Evolutionary conservation across 2,113 vertebrate species (phyloP).

Genomic region (Hippopotamus amphibius): DNA sequence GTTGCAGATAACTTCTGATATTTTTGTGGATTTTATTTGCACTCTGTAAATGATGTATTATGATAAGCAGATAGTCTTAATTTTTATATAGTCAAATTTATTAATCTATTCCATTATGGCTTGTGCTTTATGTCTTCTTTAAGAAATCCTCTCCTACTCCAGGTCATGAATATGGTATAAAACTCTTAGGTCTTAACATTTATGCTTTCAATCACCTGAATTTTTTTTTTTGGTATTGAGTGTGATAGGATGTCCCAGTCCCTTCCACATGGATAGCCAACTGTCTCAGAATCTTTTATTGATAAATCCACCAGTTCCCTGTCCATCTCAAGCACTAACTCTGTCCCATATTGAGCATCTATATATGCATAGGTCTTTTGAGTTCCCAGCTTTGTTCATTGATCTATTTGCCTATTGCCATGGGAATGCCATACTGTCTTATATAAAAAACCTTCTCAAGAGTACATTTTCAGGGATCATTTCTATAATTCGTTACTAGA

Average conservation of each 20-base stretch:
- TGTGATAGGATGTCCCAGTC: neutral
- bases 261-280: neutral
- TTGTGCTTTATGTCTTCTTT: conserved; percentile 18
- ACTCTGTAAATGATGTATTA: neutral
- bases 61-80: neutral
- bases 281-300: neutral
- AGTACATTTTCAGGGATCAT: too few species aligned
- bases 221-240: neutral
- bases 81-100: neutral
- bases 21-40: conserved; percentile 6
- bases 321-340: neutral
- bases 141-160: neutral
- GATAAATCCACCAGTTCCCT: neutral
- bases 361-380: neutral
- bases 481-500: too few species aligned
- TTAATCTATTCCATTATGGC: neutral
- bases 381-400: neutral
- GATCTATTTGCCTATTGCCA: neutral
- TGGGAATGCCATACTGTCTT: neutral
- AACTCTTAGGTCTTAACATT: conserved; percentile 20
- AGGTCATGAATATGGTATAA: neutral
- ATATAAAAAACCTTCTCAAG: neutral
- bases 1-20: neutral
- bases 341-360: neutral
- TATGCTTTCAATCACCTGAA: conserved; percentile 7